Evolutionary conservation across 2,113 vertebrate genomes (phyloP), one percentile per base, ranked within the genome.

Genomic region (Micronycteris hirsuta): DNA sequence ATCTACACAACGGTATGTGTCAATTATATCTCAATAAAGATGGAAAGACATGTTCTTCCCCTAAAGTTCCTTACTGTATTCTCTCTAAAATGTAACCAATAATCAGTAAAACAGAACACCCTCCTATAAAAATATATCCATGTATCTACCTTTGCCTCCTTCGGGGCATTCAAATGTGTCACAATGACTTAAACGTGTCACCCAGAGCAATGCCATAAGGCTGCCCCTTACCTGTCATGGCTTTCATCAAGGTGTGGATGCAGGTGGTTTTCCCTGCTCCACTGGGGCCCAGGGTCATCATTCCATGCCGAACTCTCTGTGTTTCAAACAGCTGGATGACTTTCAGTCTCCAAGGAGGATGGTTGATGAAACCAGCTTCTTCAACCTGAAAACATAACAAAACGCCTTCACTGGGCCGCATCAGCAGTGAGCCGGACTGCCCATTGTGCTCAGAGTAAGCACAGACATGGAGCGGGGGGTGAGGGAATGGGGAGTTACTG

Each of bases 281-380:
- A 38, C 99, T 99, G 3, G 99, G 99, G 41, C 99, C 99, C 54
- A 99, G 95, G 1, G 99, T 98, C 99, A 99, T 99, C 98, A 99
- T 98, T 12, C 99, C 99, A 45, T 99, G 99, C 26, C 99, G 98
- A 71, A 99, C 99, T 86, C 97, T 98, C 98, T 99, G 99, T 0
- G 99, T 99, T 98, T 99, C 99, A 97, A 98, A 99, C 47, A 99
- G 98, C 95, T 99, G 99, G 94, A 99, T 99, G 95, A 99, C 96
- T 98, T 99, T 99, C 94, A 99, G 98, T 95, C 99, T 99, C 99
- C 99, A 99, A 31, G 99, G 99, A 90, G 98, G 99, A 83, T 99
- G 99, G 95, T 98, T 99, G 96, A 99, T 98, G 94, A 99, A 98
- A 86, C 99, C 99, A 78, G 99, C 99, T 84, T 99, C 98, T 84